These are phyloP conservation scores for Rhinolophus ferrumequinum DNA, from an alignment of 2,113 vertebrate genomes.

Conservation along the genomic window DNA sequence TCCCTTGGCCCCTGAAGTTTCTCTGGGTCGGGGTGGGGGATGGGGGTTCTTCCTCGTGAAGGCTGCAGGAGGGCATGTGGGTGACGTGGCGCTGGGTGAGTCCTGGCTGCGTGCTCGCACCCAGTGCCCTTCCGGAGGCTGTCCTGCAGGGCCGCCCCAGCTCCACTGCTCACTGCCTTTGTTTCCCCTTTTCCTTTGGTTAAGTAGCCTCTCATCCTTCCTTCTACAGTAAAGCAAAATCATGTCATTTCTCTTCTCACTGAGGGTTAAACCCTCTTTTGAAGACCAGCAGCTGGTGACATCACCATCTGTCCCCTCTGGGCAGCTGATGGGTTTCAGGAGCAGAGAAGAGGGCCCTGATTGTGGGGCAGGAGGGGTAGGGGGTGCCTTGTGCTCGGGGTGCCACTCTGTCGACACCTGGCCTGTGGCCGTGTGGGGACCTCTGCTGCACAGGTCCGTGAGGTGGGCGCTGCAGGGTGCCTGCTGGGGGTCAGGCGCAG, in stretches of 20 bases:
- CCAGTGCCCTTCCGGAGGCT: neutral
- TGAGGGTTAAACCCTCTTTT: neutral
- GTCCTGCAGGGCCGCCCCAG: neutral
- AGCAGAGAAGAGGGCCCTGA: neutral
- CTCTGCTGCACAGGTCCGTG: neutral
- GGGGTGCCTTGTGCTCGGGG: no score
- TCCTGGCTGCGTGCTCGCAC: neutral
- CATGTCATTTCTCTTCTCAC: neutral
- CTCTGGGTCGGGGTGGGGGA: neutral
- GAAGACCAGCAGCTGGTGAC: neutral
- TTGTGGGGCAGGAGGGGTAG: neutral
- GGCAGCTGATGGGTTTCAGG: neutral
- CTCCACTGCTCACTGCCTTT: neutral
- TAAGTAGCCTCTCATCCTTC: neutral
- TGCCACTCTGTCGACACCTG: rapidly evolving
- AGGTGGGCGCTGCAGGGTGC: neutral
- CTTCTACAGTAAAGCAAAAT: neutral
- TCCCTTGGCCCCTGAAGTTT: neutral
- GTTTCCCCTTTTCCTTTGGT: neutral
- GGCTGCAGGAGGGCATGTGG: neutral
- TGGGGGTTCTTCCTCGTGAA: neutral
- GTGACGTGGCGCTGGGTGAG: neutral
- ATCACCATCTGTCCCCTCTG: no score
- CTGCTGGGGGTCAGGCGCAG: neutral
- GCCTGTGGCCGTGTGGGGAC: neutral